Percentiles rank a stretch among this genome's conserved stretches.
Conservation (phyloP, 2,888 invertebrate genomes). For the Antheraea yamamai region DNA sequence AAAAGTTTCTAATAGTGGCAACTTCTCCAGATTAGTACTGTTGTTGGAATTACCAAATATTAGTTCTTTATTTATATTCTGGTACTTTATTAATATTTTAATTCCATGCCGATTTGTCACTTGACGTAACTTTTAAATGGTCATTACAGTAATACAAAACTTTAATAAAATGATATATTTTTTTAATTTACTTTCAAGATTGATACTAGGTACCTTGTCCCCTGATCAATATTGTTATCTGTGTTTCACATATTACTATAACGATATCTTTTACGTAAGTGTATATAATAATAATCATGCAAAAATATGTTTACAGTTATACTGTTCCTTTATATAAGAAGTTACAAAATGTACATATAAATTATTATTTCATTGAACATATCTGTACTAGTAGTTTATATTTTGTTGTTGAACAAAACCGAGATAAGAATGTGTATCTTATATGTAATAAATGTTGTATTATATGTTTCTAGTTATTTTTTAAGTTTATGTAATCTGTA, state of each 20-base stretch:
- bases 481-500: conserved; percentile 1
- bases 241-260: too few relatives aligned
- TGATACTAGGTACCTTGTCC: not conserved
- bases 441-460: not conserved
- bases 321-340: not conserved
- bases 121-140: not conserved
- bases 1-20: not conserved
- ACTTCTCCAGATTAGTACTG: not conserved
- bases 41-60: not conserved
- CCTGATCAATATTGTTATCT: too few relatives aligned
- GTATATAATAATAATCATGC: not conserved
- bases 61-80: not conserved
- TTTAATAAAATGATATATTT: not conserved
- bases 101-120: not conserved
- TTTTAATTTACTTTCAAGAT: not conserved
- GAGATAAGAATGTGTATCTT: not conserved
- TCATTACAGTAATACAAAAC: not conserved
- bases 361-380: not conserved
- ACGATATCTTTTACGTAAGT: too few relatives aligned
- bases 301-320: not conserved
- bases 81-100: not conserved
- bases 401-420: not conserved
- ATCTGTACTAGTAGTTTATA: not conserved
- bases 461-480: not conserved
- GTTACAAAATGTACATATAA: not conserved